Conservation (phyloP, 1,140 invertebrate genomes). For the Drosophila eugracilis region DNA sequence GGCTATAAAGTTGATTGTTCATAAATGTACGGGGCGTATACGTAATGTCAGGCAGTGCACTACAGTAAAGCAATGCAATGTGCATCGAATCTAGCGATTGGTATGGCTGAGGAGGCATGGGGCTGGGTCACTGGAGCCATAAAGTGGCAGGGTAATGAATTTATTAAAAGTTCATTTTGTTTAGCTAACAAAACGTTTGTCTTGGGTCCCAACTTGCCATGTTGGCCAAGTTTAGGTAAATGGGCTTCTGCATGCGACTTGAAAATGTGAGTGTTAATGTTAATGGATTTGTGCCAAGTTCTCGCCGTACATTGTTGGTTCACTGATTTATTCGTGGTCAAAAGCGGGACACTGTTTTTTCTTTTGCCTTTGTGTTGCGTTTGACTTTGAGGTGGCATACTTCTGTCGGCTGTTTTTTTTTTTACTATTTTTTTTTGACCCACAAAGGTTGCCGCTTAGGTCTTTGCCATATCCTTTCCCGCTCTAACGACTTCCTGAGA, state of each 20-base stretch:
- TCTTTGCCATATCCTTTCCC: conserved; percentile 49
- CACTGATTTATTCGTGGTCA: conserved; percentile 71
- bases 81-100: conserved; percentile 18
- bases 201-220: conserved; percentile 47
- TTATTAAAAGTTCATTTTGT: conserved; percentile 75
- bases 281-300: conserved; percentile 83
- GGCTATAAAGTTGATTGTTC: conserved; percentile 76
- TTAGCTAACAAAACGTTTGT: conserved; percentile 49
- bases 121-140: conserved; percentile 18
- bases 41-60: conserved; percentile 70
- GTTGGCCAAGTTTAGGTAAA: conserved; percentile 78
- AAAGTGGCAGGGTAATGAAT: conserved; percentile 75
- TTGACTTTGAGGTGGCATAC: conserved; percentile 68
- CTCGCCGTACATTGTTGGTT: conserved; percentile 40
- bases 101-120: neutral
- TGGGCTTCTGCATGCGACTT: conserved; percentile 67
- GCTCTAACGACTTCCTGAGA: conserved; percentile 73
- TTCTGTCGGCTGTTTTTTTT: conserved; percentile 33
- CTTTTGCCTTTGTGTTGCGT: conserved; percentile 46
- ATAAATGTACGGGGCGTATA: conserved; percentile 82
- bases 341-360: conserved; percentile 45
- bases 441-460: conserved; percentile 64
- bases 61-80: conserved; percentile 71
- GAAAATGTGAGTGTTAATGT: conserved; percentile 64
- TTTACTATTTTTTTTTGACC: conserved; percentile 59